phyloP scores from a whole-genome alignment of 2,797 vertebrate genomes.

The Nannoperca obscura region DNA sequence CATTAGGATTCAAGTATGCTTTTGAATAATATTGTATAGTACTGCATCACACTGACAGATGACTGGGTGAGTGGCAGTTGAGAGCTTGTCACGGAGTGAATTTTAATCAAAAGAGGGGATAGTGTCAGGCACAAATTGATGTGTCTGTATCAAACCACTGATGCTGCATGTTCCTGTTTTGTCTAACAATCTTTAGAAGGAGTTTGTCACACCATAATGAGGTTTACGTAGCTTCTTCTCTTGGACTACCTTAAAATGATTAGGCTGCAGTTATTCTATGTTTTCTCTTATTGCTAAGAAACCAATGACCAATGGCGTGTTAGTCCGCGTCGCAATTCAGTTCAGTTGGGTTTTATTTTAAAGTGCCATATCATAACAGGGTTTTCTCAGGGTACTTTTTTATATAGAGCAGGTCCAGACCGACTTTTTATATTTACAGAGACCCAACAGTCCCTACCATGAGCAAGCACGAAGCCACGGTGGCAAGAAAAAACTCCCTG shows the following conservation, averaged over 20 bases:
- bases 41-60: constrained; percentile 75
- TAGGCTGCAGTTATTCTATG: not conserved
- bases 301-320: not conserved
- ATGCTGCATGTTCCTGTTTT: constrained; percentile 43
- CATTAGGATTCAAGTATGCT: constrained; percentile 81
- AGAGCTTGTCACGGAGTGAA: constrained; percentile 74
- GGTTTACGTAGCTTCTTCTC: not conserved
- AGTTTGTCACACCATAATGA: constrained; percentile 5
- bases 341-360: no score
- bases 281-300: not conserved
- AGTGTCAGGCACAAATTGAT: constrained; percentile 69
- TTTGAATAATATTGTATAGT: constrained; percentile 72
- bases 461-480: no score
- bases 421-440: no score
- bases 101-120: constrained; percentile 74
- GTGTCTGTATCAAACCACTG: constrained; percentile 42
- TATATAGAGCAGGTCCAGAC: no score
- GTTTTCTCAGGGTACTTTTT: no score
- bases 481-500: no score
- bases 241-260: constrained; percentile 4
- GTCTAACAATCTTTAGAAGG: constrained; percentile 45
- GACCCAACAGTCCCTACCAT: no score
- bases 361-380: no score
- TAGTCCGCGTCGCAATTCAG: not conserved
- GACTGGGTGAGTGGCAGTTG: constrained; percentile 77